Evolutionary conservation across 2,888 invertebrate species (phyloP), one percentile per base, ranked within the genome.

Genomic region (Tiphia femorata): DNA sequence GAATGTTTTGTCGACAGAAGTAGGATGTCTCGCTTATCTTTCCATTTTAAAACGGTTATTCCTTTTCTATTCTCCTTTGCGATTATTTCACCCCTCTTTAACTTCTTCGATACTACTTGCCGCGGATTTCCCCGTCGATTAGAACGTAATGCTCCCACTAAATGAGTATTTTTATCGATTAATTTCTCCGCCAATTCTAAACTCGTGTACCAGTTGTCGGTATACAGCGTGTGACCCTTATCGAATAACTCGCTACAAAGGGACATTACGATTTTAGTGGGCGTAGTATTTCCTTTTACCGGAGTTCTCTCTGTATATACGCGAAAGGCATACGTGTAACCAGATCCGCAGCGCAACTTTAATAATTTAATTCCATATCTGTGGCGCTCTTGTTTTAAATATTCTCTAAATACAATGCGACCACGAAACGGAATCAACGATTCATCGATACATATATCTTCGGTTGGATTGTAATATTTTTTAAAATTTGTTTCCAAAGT

Each of bases 1-100:
- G 49, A 49, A 17, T 49, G 25, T 47, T 47, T 47, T 16, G 30
- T 53, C 47, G 40, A 52, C 16, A 49, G 20, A 19, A 49, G 19
- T 27, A 30, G 35, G 2, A 49, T 38, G 10, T 42, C 29, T 38
- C 44, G 33, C n/a, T 44, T 44, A 14, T 21, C 17, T 16, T 51
- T 44, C 29, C 44, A 44, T 44, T 44, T 44, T 38, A 49, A 40
- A 20, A 40, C 8, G 14, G 23, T 40, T 30, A 40, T 17, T 1
- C 33, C 17, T 0, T 8, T 2, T 47, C 27, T n/a, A 41, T 47
- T 53, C 40, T 53, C 47, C 0, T 12, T 38, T 2, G 53, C 47
- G 8, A 47, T 46, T 4, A 41, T 1, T 41, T 53, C 20, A 17
- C 47, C 41, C 14, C 19, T 23, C 20, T 35, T 53, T 41, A 53